These are phyloP conservation scores for Coleophora deauratella DNA, from an alignment of 2,888 invertebrate species.

Conservation along the genomic window DNA sequence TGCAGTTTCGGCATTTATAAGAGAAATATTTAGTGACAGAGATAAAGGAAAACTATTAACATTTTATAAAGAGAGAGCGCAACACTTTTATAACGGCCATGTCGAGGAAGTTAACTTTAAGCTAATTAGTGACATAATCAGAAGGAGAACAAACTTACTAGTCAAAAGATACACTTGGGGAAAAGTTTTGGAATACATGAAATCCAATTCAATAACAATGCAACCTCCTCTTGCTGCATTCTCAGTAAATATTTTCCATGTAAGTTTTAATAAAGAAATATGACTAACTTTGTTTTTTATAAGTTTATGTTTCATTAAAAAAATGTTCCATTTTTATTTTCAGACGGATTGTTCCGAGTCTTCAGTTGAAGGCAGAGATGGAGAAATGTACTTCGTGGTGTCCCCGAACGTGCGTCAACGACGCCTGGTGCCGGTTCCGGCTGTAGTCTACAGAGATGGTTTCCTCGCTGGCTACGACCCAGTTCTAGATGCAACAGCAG, in stretches of 20 bases:
- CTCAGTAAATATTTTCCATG: slow-evolving; percentile 87
- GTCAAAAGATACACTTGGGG: slow-evolving; percentile 86
- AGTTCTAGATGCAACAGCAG: slow-evolving; percentile 86
- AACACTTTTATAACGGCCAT: slow-evolving; percentile 89
- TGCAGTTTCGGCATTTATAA: slow-evolving; percentile 85
- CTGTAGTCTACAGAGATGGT: slow-evolving; percentile 83
- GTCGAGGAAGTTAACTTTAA: slow-evolving; percentile 90
- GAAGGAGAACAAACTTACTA: slow-evolving; percentile 85
- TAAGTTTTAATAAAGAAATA: slow-evolving; percentile 46
- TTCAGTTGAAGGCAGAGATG: slow-evolving; percentile 84
- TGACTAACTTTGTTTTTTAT: too few relatives aligned
- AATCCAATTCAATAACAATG: slow-evolving; percentile 80
- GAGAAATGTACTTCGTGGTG: slow-evolving; percentile 90
- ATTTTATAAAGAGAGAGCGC: slow-evolving; percentile 91
- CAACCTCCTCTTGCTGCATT: slow-evolving; percentile 86
- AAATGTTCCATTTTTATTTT: slow-evolving; percentile 32
- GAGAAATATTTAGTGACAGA: slow-evolving; percentile 88
- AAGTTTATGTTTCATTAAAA: too few relatives aligned
- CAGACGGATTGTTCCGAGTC: slow-evolving; percentile 86
- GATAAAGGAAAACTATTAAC: slow-evolving; percentile 85
- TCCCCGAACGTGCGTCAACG: slow-evolving; percentile 85
- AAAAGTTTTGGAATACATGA: slow-evolving; percentile 83
- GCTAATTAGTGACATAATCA: slow-evolving; percentile 86
- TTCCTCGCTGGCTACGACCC: slow-evolving; percentile 91
- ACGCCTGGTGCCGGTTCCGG: slow-evolving; percentile 87